Conservation (phyloP, 2,797 vertebrate genomes). For the Pogonophryne albipinna region DNA sequence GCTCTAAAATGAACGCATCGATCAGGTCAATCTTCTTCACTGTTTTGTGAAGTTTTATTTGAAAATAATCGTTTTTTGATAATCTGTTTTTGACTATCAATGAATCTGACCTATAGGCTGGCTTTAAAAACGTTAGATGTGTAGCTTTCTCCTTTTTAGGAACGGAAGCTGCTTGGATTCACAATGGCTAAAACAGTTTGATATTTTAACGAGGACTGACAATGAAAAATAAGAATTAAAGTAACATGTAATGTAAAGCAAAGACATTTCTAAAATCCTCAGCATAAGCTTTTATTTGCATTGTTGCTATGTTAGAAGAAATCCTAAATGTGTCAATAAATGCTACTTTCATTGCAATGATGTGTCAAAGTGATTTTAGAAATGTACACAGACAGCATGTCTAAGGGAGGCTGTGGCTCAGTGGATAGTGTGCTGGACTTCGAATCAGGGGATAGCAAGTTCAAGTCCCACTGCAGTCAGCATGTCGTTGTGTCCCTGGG, state of each 20-base stretch:
- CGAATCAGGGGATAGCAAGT: too few relatives aligned
- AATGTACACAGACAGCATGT: not conserved
- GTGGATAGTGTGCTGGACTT: too few relatives aligned
- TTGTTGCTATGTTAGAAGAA: conserved; percentile 3
- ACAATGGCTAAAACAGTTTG: not conserved
- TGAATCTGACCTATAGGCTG: not conserved
- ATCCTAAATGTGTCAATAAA: not conserved
- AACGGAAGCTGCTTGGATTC: not conserved
- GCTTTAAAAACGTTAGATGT: not conserved
- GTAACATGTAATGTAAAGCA: too few relatives aligned
- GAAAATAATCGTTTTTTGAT: not conserved
- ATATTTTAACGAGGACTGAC: too few relatives aligned
- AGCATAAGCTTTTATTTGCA: not conserved
- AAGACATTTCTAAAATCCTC: too few relatives aligned
- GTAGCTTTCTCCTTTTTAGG: not conserved
- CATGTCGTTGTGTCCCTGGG: too few relatives aligned
- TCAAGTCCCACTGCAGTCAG: too few relatives aligned
- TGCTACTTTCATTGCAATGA: not conserved
- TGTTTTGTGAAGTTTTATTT: not conserved
- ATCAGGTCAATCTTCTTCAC: not conserved
- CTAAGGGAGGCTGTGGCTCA: too few relatives aligned
- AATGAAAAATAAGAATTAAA: too few relatives aligned
- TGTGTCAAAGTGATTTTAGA: not conserved
- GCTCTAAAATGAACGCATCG: too few relatives aligned
- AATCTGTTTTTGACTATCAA: not conserved